phyloP scores from a whole-genome alignment of 2,797 vertebrate species.

The Crossoptilon crossoptilon region DNA sequence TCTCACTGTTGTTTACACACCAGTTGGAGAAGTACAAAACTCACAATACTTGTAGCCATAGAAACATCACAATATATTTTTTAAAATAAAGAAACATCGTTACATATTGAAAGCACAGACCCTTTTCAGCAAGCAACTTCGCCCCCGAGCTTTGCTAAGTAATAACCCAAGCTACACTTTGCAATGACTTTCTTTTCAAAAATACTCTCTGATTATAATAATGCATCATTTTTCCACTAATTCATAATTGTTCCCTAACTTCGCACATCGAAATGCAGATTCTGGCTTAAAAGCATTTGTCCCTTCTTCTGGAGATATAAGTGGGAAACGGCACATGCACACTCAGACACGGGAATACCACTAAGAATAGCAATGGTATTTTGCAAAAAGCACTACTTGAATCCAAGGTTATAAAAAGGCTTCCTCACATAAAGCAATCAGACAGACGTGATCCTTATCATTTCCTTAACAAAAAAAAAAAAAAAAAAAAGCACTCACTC shows the following conservation, averaged over 20 bases:
- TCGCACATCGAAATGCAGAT: neutral
- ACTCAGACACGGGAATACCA: neutral
- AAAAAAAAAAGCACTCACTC: neutral
- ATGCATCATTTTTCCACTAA: neutral
- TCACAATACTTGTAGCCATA: conserved; percentile 46
- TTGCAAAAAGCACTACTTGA: conserved; percentile 52
- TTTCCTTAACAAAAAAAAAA: conserved; percentile 37
- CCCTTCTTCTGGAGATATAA: conserved; percentile 28
- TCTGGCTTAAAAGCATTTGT: neutral
- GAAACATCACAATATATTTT: conserved; percentile 22
- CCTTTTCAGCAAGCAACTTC: neutral
- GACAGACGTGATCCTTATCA: conserved; percentile 17
- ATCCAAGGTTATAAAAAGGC: conserved; percentile 59
- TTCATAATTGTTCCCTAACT: conserved; percentile 27
- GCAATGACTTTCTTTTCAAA: neutral
- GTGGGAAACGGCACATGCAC: neutral
- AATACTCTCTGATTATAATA: neutral
- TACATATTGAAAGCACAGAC: neutral
- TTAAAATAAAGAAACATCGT: conserved; percentile 24
- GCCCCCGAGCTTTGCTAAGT: neutral
- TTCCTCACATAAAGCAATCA: conserved; percentile 40
- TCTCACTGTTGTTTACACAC: neutral
- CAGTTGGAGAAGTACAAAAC: neutral
- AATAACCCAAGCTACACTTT: neutral
- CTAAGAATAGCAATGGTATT: conserved; percentile 65